phyloP scores from a whole-genome alignment of 2,797 vertebrate species.

The Peromyscus aztecus region DNA sequence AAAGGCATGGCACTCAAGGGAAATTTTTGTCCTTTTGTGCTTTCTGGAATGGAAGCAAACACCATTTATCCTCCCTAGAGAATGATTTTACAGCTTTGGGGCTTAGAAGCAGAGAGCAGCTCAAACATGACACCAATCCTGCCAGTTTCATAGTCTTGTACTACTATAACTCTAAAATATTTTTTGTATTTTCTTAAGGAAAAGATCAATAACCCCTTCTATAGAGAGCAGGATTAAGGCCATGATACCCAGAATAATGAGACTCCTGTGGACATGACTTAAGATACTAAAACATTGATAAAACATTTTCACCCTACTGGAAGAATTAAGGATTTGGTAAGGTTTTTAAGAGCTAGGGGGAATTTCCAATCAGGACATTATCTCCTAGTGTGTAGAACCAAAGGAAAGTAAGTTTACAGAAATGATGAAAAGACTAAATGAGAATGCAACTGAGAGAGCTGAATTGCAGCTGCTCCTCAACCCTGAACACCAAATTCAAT shows the following conservation, averaged over 20 bases:
- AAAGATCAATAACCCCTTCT: not conserved
- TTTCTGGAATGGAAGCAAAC: not conserved
- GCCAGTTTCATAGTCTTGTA: not conserved
- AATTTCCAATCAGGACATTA: not conserved
- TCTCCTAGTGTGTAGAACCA: not conserved
- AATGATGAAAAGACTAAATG: not conserved
- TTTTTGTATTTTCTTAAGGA: constrained; percentile 37
- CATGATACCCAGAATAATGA: not conserved
- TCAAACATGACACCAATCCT: not conserved
- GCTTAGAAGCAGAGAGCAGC: not conserved
- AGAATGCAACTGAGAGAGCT: not conserved
- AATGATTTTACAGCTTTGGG: not conserved
- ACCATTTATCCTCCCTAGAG: not conserved
- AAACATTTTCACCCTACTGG: not conserved
- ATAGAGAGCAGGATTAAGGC: not conserved
- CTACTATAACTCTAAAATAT: not conserved
- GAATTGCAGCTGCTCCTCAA: not conserved
- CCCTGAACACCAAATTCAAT: not conserved
- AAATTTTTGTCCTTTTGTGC: not conserved
- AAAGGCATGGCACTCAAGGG: not conserved
- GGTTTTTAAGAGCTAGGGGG: not conserved
- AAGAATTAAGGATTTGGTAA: not conserved
- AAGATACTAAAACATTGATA: constrained; percentile 4
- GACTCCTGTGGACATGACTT: not conserved
- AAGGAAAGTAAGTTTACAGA: not conserved